phyloP scores from a whole-genome alignment of 2,888 invertebrate species.

The Drosophila bunnanda region DNA sequence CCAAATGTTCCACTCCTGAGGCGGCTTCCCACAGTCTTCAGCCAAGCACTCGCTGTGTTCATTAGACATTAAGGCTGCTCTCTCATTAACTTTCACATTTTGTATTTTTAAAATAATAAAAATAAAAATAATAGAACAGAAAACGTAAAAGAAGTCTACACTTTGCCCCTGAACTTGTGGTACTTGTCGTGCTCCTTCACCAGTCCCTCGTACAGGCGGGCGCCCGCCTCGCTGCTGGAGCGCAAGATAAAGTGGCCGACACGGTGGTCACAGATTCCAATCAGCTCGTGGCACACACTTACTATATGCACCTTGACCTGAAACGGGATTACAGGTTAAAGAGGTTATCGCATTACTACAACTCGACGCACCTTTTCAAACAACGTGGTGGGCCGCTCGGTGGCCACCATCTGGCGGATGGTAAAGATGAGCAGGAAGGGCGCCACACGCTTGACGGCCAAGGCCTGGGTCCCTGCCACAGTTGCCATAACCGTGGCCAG shows the following conservation, averaged over 20 bases:
- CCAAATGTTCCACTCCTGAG: conserved; percentile 56
- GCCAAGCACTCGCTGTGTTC: neutral
- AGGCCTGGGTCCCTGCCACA: conserved; percentile 69
- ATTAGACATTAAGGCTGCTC: neutral
- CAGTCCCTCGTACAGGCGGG: conserved; percentile 81
- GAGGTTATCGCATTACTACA: neutral
- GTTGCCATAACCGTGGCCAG: conserved; percentile 80
- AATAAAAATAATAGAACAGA: neutral
- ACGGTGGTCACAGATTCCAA: conserved; percentile 83
- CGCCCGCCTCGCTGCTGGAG: conserved; percentile 83
- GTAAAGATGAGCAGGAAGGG: conserved; percentile 82
- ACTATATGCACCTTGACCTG: conserved; percentile 84
- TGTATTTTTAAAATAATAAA: conserved; percentile 17
- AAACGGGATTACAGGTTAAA: neutral
- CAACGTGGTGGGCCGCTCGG: conserved; percentile 82
- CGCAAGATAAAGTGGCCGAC: conserved; percentile 83
- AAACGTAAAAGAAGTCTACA: conserved; percentile 56
- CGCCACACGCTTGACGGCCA: conserved; percentile 82
- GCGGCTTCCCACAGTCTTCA: neutral
- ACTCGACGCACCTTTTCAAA: conserved; percentile 79
- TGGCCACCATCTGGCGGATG: conserved; percentile 82
- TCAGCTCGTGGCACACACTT: conserved; percentile 82
- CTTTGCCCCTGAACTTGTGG: conserved; percentile 84
- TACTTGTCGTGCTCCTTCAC: conserved; percentile 83
- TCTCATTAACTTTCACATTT: neutral